phyloP scores from a whole-genome alignment of 2,113 vertebrate genomes.

The Atrichornis clamosus region DNA sequence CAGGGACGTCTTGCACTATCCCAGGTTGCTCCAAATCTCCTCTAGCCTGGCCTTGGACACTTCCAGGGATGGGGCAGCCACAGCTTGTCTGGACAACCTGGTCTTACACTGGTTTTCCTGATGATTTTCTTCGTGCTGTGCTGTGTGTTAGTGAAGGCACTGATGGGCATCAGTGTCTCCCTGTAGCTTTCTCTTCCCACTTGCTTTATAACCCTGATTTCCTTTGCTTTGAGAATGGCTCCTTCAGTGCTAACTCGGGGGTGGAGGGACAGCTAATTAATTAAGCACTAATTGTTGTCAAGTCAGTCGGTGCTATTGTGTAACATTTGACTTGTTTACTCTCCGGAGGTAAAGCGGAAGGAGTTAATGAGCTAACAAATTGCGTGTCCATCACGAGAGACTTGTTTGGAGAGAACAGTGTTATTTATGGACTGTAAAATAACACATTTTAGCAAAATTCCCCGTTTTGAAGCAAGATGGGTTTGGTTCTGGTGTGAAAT shows the following conservation, averaged over 20 bases:
- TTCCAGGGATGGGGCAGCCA: neutral
- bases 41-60: neutral
- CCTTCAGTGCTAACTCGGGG: constrained; percentile 25
- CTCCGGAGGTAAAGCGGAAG: constrained; percentile 12
- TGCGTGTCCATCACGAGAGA: constrained; percentile 36
- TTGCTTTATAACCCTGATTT: neutral
- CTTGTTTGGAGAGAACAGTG: constrained; percentile 13
- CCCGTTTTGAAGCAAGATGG: neutral
- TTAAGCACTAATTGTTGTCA: constrained; percentile 53
- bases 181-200: neutral
- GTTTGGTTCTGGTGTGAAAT: constrained; percentile 11
- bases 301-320: constrained; percentile 46
- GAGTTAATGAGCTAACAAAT: constrained; percentile 68
- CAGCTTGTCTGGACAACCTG: neutral
- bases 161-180: neutral
- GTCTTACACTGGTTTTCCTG: neutral
- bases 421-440: constrained; percentile 55
- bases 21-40: neutral
- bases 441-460: neutral
- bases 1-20: neutral
- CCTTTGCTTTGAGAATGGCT: neutral
- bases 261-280: constrained; percentile 60
- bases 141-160: neutral
- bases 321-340: constrained; percentile 62
- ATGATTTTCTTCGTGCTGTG: neutral